phyloP scores from a whole-genome alignment of 2,113 vertebrate species.

The Scalopus aquaticus region DNA sequence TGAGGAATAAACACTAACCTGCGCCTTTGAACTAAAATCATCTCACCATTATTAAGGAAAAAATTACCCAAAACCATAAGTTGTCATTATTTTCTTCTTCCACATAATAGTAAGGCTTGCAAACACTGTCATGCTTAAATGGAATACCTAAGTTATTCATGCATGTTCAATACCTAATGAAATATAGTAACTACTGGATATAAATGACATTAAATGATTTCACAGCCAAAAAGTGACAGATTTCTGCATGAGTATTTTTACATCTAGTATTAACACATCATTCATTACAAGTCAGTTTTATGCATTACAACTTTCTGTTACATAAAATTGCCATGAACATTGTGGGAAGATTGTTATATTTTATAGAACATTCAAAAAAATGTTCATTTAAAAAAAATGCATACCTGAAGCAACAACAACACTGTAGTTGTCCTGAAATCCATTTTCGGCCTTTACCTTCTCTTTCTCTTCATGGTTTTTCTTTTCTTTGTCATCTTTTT shows the following conservation, averaged over 20 bases:
- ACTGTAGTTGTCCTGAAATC: constrained; percentile 99
- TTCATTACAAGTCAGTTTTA: background rate
- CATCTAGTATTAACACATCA: constrained; percentile 1
- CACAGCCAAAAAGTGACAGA: background rate
- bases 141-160: background rate
- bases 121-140: background rate
- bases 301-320: background rate
- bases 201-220: background rate
- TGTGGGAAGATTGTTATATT: background rate
- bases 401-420: constrained; percentile 99
- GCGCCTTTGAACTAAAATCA: background rate
- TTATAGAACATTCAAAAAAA: background rate
- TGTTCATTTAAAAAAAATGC: constrained; percentile 36
- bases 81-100: background rate
- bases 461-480: constrained; percentile 99
- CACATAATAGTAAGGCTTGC: background rate
- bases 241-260: background rate
- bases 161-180: background rate
- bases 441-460: constrained; percentile 98
- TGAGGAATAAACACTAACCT: background rate
- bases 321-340: background rate
- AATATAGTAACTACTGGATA: background rate
- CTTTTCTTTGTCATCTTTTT: constrained; percentile 99
- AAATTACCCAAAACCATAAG: background rate
- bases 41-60: background rate